Evolutionary conservation across 53 echinoderm and acorn worm genomes (phyloP), one percentile per base, ranked within the genome.

Genomic region (Paracentrotus lividus): DNA sequence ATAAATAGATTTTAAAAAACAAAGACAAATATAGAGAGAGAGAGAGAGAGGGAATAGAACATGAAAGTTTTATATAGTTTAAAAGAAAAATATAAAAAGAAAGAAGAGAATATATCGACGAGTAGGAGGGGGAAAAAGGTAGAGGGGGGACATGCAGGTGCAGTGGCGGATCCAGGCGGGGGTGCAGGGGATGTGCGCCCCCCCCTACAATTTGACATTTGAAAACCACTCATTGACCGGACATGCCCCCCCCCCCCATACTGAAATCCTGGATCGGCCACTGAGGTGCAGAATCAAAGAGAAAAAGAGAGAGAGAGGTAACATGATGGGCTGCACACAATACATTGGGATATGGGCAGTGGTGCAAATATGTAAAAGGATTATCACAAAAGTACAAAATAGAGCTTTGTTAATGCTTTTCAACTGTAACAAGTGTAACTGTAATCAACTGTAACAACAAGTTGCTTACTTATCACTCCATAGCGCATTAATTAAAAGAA

Each of bases 391-490:
- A 18, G 40, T 21, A 32, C 38, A 40, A 40, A 18, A 72, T 40
- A 6, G 40, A 72, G 18, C 40, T 16, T 21, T 40, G 38, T 3
- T 72, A 72, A 38, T 40, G 40, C 21, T 72, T 36, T 72, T n/a
- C n/a, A n/a, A n/a, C n/a, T n/a, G n/a, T n/a, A n/a, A n/a, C n/a
- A n/a, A n/a, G n/a, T n/a, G n/a, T n/a, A n/a, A n/a, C n/a, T n/a
- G 16, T 6, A 21, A 32, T 72, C 72, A 3, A 72, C 72, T 72
- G 40, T 40, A 72, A 38, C 18, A 40, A 72, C 72, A 40, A 72
- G 18, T 72, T 72, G 72, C 40, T 72, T 36, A 72, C 72, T 72
- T 67, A 31, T 67, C 24, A 67, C 32, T 72, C 72, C 40, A 72
- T 21, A 72, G 72, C 36, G 14, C 72, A 72, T 72, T 38, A 72